phyloP scores from a whole-genome alignment of 2,113 vertebrate species.

The Himantopus leucocephalus region DNA sequence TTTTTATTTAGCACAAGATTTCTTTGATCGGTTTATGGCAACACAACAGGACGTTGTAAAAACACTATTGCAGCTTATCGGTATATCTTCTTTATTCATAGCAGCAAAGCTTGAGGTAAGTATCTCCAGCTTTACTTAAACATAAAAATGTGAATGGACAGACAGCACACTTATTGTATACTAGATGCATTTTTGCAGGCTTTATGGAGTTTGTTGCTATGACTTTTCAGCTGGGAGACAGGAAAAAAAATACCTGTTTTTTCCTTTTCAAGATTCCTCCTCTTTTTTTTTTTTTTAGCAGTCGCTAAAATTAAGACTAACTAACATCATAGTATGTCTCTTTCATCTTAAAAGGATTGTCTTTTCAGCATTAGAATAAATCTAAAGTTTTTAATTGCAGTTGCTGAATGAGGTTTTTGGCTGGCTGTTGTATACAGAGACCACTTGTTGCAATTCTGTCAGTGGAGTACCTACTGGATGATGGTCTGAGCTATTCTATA shows the following conservation, averaged over 20 bases:
- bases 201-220: not conserved
- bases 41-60: slow-evolving; percentile 90
- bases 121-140: not conserved
- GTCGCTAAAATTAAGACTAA: not conserved
- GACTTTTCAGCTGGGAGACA: not conserved
- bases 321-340: not conserved
- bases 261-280: not conserved
- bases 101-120: slow-evolving; percentile 94
- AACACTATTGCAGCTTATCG: slow-evolving; percentile 91
- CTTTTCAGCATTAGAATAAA: not conserved
- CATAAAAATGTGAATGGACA: not conserved
- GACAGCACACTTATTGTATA: not conserved
- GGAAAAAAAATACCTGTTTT: too few relatives aligned
- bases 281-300: not conserved
- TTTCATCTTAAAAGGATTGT: not conserved
- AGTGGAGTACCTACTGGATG: not conserved
- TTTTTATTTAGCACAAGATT: slow-evolving; percentile 94
- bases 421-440: not conserved
- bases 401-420: not conserved
- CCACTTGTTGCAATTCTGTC: not conserved
- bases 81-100: slow-evolving; percentile 92
- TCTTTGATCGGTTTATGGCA: slow-evolving; percentile 97
- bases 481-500: not conserved
- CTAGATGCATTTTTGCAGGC: not conserved
- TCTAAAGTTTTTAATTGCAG: not conserved